Base-by-base conservation (phyloP, 2,797 vertebrate genomes). In the Hyperoplus lanceolatus region DNA sequence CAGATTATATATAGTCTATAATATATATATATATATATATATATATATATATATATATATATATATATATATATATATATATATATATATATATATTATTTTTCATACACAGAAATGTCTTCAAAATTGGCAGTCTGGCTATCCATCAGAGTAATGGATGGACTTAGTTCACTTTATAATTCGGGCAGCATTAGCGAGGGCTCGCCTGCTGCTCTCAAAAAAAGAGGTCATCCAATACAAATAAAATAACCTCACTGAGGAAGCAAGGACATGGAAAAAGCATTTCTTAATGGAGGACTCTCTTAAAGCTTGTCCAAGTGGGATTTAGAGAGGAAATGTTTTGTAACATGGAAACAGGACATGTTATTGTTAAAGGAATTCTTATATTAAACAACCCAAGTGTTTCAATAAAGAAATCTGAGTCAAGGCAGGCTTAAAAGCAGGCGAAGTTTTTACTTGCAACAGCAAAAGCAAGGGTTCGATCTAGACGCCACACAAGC, bases 131-230 rank as follows among this genome's bases (percentile, higher is more conserved):
- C 80, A 70, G 68, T 65, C 79, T 58, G 84, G 87, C 82, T 80
- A 86, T 87, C 74, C 83, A 77, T 83, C 77, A 72, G 77, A 76
- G 80, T 86, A 87, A 83, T 82, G 67, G 68, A 81, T 70, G 74
- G 70, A 78, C 65, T 79, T 70, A 73, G 69, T 85, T 85, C 71
- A 77, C 82, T 75, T 82, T 83, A 64, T 79, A 76, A 83, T 89
- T 86, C 71, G 80, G 73, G 29, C 38, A 1, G 69, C 64, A 80
- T 79, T 77, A 76, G 55, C 73, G 10, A 1, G 14, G 10, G 53
- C 65, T 82, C 67, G 53, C n/a, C 56, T 62, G 75, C 74, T 69
- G 29, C 68, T 45, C 77, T 77, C 65, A 64, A 69, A 73, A 50
- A 75, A 67, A 58, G 45, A 72, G 73, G 79, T 75, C 64, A 68